Percentiles rank a stretch among this genome's conserved stretches.
Conservation (phyloP, 2,888 invertebrate genomes). For the Asteroscopus sphinx region DNA sequence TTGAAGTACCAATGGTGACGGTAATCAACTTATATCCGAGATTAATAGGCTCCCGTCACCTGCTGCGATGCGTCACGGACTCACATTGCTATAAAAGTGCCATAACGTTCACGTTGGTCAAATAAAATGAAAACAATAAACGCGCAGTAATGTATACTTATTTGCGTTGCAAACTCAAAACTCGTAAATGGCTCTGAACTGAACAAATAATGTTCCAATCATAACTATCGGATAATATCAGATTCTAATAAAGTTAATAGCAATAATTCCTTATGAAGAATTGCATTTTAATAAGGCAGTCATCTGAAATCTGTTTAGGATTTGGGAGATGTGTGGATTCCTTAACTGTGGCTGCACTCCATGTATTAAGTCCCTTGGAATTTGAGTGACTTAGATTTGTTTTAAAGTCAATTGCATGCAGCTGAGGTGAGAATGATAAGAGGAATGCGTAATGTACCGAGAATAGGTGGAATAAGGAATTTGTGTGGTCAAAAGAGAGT, state of each 20-base stretch:
- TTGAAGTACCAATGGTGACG: conserved; percentile 41
- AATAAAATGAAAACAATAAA: conserved; percentile 38
- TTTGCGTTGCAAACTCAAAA: conserved; percentile 7
- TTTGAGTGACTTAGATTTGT: too few species aligned
- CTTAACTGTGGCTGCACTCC: too few species aligned
- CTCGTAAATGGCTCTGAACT: background rate
- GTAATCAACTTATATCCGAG: conserved; percentile 46
- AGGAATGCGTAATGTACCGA: too few species aligned
- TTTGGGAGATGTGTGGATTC: background rate
- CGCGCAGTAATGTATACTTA: conserved; percentile 5
- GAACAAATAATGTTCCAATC: too few species aligned
- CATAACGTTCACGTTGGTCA: conserved; percentile 12
- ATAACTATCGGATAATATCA: background rate
- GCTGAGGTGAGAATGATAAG: too few species aligned
- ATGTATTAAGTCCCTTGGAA: too few species aligned
- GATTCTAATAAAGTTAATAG: background rate
- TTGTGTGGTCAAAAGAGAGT: too few species aligned
- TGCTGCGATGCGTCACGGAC: conserved; percentile 42
- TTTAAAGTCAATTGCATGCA: too few species aligned
- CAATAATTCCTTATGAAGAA: background rate
- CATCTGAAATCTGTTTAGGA: background rate
- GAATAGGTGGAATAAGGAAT: too few species aligned
- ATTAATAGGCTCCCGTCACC: conserved; percentile 52
- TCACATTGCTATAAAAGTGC: conserved; percentile 38
- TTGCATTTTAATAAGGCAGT: background rate